Evolutionary conservation across 2,113 vertebrate species (phyloP).

Genomic region (Rhynchomys soricoides): DNA sequence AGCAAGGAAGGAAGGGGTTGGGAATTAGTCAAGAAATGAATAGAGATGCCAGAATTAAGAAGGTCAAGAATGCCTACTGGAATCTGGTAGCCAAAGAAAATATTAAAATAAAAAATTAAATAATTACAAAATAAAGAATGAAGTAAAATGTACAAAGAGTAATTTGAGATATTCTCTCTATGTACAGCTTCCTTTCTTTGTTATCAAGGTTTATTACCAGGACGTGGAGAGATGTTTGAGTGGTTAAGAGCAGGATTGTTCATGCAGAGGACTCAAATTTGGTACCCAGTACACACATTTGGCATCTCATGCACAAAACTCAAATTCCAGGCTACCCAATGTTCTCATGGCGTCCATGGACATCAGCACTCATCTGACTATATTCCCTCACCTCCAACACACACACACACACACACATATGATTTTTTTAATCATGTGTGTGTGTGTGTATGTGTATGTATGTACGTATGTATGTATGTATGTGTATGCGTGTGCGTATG

Average conservation of each 20-base stretch:
- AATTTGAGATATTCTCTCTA: background rate
- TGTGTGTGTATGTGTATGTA: background rate
- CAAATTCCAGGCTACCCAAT: background rate
- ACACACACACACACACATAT: no score
- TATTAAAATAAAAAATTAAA: background rate
- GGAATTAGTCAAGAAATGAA: background rate
- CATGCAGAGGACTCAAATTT: background rate
- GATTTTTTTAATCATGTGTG: no score
- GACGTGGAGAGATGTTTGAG: background rate
- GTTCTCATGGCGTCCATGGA: no score
- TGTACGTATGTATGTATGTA: no score
- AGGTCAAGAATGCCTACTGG: background rate
- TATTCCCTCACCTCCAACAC: background rate
- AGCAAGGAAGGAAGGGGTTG: background rate
- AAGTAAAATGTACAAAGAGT: background rate
- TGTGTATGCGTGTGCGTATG: no score
- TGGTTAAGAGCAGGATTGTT: no score
- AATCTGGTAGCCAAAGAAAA: background rate
- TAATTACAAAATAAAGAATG: background rate
- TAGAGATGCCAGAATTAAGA: background rate
- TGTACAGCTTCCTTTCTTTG: background rate
- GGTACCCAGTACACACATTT: background rate
- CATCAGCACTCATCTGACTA: background rate
- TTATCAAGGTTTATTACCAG: background rate
- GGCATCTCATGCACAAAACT: background rate